Base-by-base conservation (phyloP, 2,797 vertebrate genomes). In the Schizothorax lantsangensis region DNA sequence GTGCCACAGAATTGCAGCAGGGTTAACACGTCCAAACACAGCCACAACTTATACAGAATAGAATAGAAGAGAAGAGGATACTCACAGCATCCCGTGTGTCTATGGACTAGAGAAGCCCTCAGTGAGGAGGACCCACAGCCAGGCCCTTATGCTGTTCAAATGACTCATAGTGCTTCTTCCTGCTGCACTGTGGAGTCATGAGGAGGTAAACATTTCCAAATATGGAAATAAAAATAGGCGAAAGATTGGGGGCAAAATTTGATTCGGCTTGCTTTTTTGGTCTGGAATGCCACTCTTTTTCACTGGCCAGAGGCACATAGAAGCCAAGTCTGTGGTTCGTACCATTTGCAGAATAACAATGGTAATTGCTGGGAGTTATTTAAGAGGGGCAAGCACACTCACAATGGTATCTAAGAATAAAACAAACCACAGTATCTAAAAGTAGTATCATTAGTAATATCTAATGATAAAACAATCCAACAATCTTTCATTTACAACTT, bases 121-220 rank as follows among this genome's bases (percentile, higher is more conserved):
- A 92, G 85, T 91, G 88, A 85, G 88, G 92, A 92, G 88, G 86
- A 91, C 90, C 92, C 91, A 87, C 89, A 91, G 88, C 91, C 94
- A 94, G 93, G 90, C 93, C 91, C 86, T 88, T 89, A 87, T 91
- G 91, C 93, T 93, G 93, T 91, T 92, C 90, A 94, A 95, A 94
- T 96, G 95, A 96, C 97, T 98, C 97, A 97, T 95, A 96, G 97
- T 95, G 95, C 96, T 95, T 97, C 96, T 95, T 92, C 93, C 93
- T 94, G 92, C 96, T 97, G 95, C 86, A 95, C 97, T 96, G 92
- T 97, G 96, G 96, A 96, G 96, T 96, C 96, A 94, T 94, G 93
- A 95, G 96, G 96, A 97, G 97, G 96, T 98, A 98, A 99, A 99
- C 98, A 99, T 98, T 98, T 96, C 98, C 98, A 98, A 98, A 99